Conservation (phyloP, 2,113 vertebrate genomes). For the Lipotes vexillifer region DNA sequence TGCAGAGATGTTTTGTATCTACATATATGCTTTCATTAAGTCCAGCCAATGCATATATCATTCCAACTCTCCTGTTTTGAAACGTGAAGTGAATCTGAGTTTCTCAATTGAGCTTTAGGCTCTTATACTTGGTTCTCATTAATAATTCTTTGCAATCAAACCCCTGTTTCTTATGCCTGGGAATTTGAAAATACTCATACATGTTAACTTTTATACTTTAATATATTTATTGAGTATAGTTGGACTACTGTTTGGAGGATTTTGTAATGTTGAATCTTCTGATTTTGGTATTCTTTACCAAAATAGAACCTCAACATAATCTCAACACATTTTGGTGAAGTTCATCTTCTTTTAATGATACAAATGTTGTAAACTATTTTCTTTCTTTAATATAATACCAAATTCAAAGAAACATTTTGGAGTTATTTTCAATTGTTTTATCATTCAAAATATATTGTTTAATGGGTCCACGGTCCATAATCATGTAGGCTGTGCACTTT, state of each 20-base stretch:
- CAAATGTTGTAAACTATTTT: background rate
- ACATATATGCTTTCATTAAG: background rate
- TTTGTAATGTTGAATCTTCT: background rate
- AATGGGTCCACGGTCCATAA: background rate
- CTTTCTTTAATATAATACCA: conserved; percentile 19
- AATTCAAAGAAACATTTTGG: background rate
- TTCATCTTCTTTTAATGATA: background rate
- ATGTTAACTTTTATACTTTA: background rate
- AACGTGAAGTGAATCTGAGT: background rate
- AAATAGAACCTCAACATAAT: background rate
- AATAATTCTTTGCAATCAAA: background rate
- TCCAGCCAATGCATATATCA: background rate
- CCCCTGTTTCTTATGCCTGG: background rate
- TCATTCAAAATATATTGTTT: background rate
- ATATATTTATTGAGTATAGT: background rate
- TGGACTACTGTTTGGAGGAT: background rate
- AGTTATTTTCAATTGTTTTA: background rate
- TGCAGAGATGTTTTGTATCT: background rate
- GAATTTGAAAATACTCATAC: conserved; percentile 14
- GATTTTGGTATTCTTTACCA: background rate
- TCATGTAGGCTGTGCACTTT: background rate
- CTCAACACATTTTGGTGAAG: background rate
- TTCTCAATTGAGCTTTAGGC: background rate
- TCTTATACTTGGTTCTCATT: background rate
- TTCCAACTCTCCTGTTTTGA: background rate